Evolutionary conservation across 1,140 invertebrate genomes (phyloP).

Genomic region (Drosophila malerkotliana): DNA sequence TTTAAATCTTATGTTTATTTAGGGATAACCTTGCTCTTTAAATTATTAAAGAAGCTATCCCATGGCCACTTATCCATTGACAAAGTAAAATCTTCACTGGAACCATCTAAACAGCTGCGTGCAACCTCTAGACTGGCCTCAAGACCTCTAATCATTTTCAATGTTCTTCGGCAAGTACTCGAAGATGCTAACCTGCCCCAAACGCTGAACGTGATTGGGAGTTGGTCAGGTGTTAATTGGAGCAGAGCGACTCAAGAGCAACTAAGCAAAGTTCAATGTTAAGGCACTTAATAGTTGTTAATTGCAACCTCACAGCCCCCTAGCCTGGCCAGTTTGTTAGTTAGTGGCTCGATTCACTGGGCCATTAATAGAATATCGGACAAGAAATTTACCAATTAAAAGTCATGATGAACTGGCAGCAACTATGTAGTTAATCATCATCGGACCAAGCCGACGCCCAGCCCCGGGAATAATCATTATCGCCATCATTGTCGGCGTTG

Average conservation of each 20-base stretch:
- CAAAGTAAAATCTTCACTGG: constrained; percentile 6
- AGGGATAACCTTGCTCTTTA: neutral
- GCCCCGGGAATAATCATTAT: constrained; percentile 14
- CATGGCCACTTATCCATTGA: neutral
- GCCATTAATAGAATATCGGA: constrained; percentile 41
- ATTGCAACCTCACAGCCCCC: constrained; percentile 22
- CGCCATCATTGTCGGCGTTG: constrained; percentile 23
- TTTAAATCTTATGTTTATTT: no score
- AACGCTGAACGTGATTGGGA: constrained; percentile 24
- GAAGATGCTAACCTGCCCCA: constrained; percentile 11
- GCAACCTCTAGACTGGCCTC: constrained; percentile 23
- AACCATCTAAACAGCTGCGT: constrained; percentile 17
- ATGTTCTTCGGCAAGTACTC: constrained; percentile 18
- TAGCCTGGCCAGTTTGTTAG: constrained; percentile 4
- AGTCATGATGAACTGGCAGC: constrained; percentile 42
- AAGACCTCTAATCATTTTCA: constrained; percentile 24
- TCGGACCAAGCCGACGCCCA: constrained; percentile 8
- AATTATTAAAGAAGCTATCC: no score
- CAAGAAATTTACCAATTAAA: constrained; percentile 46
- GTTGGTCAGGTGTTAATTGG: constrained; percentile 42
- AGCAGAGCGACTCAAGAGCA: constrained; percentile 38
- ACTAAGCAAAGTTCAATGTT: constrained; percentile 43
- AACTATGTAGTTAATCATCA: constrained; percentile 37
- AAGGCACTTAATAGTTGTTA: constrained; percentile 47
- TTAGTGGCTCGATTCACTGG: constrained; percentile 18